phyloP scores from a whole-genome alignment of 92 coral and sea anemone genomes.

The Zoanthus sociatus region DNA sequence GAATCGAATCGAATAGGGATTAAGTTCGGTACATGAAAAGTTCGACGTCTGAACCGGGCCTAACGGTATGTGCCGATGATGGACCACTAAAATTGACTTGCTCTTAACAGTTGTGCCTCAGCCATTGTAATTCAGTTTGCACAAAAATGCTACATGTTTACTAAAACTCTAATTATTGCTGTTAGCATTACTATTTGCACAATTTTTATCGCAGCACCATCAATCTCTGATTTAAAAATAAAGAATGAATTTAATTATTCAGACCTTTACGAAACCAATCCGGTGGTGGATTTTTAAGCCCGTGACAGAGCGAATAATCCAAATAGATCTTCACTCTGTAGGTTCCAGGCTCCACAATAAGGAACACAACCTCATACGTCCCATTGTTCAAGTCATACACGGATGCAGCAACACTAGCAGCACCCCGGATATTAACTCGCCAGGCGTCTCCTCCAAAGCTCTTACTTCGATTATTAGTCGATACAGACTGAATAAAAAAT shows the following conservation, averaged over 20 bases:
- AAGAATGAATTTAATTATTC: background rate
- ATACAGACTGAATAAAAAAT: slow-evolving; percentile 66
- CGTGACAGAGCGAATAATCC: slow-evolving; percentile 72
- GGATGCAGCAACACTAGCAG: slow-evolving; percentile 63
- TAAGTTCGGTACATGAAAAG: no score
- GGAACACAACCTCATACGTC: slow-evolving; percentile 72
- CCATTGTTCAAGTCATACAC: slow-evolving; percentile 80
- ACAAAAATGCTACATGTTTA: no score
- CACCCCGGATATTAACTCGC: slow-evolving; percentile 70
- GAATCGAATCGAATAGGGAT: no score
- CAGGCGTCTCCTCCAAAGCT: slow-evolving; percentile 76
- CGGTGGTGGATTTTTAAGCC: slow-evolving; percentile 69
- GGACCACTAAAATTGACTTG: no score
- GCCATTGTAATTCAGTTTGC: no score
- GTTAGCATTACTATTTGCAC: no score
- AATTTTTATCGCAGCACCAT: no score
- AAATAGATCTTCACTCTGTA: slow-evolving; percentile 59
- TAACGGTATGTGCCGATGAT: no score
- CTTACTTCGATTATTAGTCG: slow-evolving; percentile 50
- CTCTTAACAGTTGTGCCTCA: no score
- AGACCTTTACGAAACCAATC: slow-evolving; percentile 69
- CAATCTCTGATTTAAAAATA: no score
- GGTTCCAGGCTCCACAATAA: slow-evolving; percentile 68
- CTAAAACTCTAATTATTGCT: no score
- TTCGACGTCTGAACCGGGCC: no score